Percentiles rank a stretch among this genome's conserved stretches.
Evolutionary conservation across 2,113 vertebrate species (phyloP).

Genomic region (Naja naja): DNA sequence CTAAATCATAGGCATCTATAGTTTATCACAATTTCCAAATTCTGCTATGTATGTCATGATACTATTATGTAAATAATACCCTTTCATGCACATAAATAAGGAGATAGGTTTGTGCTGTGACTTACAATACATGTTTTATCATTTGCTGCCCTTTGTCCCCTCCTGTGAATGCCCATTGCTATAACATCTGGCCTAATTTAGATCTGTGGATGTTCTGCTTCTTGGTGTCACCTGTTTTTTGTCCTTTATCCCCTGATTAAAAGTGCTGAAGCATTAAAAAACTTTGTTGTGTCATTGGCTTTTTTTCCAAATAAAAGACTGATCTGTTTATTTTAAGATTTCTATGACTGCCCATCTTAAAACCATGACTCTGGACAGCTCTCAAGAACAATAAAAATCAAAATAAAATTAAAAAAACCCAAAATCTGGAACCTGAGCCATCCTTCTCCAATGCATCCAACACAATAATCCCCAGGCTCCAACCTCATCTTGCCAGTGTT

Average conservation of each 20-base stretch:
- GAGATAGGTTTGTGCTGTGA: background rate
- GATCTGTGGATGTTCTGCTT: background rate
- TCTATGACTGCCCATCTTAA: background rate
- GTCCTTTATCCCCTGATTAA: background rate
- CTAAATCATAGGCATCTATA: background rate
- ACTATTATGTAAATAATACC: background rate
- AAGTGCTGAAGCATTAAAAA: background rate
- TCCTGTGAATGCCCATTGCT: background rate
- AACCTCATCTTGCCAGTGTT: background rate
- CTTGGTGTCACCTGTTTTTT: background rate
- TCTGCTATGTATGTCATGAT: background rate
- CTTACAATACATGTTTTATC: background rate
- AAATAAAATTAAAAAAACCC: background rate
- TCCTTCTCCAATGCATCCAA: background rate
- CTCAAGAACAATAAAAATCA: background rate
- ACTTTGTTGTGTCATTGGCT: background rate
- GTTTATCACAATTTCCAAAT: background rate
- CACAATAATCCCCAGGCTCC: background rate
- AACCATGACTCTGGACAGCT: background rate
- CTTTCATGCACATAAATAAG: background rate
- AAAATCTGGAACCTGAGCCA: background rate
- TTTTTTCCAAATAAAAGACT: background rate
- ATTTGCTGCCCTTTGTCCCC: background rate
- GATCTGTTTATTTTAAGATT: background rate
- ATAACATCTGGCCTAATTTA: background rate